Conservation (phyloP, 2,888 invertebrate species). For the Drosophila kuntzei region DNA sequence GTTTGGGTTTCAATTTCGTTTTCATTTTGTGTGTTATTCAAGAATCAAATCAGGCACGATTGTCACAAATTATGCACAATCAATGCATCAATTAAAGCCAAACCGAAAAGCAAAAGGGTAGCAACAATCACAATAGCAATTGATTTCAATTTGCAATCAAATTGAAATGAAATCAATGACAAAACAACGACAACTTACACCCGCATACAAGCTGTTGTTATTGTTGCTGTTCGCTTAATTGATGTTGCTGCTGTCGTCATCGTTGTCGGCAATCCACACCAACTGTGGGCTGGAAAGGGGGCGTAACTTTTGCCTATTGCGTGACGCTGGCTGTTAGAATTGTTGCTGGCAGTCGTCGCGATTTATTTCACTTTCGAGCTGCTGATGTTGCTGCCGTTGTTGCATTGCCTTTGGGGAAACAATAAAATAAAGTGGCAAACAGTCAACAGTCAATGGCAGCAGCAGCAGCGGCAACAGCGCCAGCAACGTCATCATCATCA, state of each 20-base stretch:
- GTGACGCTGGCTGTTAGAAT: constrained; percentile 69
- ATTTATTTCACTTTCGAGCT: constrained; percentile 75
- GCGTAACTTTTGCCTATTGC: constrained; percentile 58
- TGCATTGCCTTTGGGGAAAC: constrained; percentile 76
- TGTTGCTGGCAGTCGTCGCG: constrained; percentile 65
- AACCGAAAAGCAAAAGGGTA: constrained; percentile 23
- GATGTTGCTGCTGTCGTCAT: constrained; percentile 24
- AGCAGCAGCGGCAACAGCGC: constrained; percentile 21
- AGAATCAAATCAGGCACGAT: constrained; percentile 63
- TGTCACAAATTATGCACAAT: constrained; percentile 83
- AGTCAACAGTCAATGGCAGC: constrained; percentile 62
- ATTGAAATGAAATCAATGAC: constrained; percentile 80
- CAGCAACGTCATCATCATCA: constrained; percentile 42
- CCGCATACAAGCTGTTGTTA: constrained; percentile 61
- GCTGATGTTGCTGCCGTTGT: constrained; percentile 37
- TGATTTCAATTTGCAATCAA: constrained; percentile 81
- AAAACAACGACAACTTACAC: constrained; percentile 77
- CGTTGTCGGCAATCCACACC: constrained; percentile 29
- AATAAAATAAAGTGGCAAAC: constrained; percentile 82
- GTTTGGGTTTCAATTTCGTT: constrained; percentile 17
- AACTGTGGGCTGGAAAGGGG: constrained; percentile 5
- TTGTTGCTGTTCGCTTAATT: constrained; percentile 13
- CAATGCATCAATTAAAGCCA: constrained; percentile 79
- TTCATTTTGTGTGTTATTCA: constrained; percentile 15
- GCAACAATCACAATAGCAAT: constrained; percentile 50